Evolutionary conservation across 2,888 invertebrate genomes (phyloP), one percentile per base, ranked within the genome.

Genomic region (Cheilosia pagana): DNA sequence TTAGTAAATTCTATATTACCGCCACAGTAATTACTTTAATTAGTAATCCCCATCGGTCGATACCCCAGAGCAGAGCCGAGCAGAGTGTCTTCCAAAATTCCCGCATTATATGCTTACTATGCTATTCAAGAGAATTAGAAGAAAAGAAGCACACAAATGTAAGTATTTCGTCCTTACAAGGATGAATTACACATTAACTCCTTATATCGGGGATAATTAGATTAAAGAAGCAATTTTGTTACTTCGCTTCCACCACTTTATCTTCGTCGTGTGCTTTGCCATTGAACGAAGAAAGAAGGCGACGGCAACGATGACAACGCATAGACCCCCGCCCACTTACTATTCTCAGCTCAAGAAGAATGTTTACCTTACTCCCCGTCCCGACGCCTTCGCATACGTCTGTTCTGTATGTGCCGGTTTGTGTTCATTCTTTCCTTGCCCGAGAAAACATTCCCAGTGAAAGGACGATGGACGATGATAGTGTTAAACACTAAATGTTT

Each of bases 101-200:
- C 57, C 31, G 57, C 65, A 65, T 67, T 59, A 67, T 57, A 76
- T 41, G 70, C 68, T 72, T 68, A 57, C 65, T 79, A 41, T 57
- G 74, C 75, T 70, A 65, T 82, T 82, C 39, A 43, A 65, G 70
- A 50, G 67, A 77, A 76, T 81, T 81, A 75, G 43, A 70, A 71
- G 35, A 77, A 77, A 71, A 71, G 52, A 76, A 71, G 45, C 39
- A 71, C 63, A 55, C 62, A 31, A 67, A 60, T 52, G 52, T 43
- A 72, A 62, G 81, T 71, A 81, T 85, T 71, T 71, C 65, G 85
- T 85, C 41, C 85, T 85, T 75, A 81, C 85, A 81, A 81, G 85
- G 85, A 85, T 85, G 85, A 81, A 85, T 85, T 85, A 85, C 85
- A 85, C 85, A 85, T 85, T 81, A 85, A 85, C 81, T 85, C 83